Percentiles rank a stretch among this genome's conserved stretches.
These are phyloP conservation scores for Hybognathus amarus DNA, from an alignment of 2,797 vertebrate genomes.

Conservation along the genomic window DNA sequence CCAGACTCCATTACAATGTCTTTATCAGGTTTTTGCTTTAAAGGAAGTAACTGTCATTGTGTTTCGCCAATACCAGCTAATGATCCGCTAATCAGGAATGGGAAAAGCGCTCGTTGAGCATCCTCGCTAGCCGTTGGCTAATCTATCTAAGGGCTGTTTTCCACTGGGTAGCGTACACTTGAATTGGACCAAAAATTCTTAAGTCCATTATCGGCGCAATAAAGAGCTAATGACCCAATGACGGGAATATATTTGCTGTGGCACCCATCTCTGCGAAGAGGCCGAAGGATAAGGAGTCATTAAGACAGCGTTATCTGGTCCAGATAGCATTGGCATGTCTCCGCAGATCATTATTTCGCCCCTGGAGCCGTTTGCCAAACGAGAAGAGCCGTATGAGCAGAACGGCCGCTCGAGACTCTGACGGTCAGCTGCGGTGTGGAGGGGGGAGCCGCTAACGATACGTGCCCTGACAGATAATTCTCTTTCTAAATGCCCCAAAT, in stretches of 20 bases:
- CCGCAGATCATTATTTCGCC: slow-evolving; percentile 82
- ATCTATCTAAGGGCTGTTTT: slow-evolving; percentile 61
- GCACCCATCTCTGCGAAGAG: slow-evolving; percentile 72
- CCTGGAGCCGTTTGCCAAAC: slow-evolving; percentile 78
- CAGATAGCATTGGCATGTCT: slow-evolving; percentile 81
- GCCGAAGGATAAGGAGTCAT: slow-evolving; percentile 80
- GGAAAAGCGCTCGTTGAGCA: slow-evolving; percentile 37
- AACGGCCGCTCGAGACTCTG: slow-evolving; percentile 63
- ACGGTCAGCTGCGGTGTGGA: slow-evolving; percentile 67
- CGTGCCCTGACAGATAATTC: slow-evolving; percentile 73
- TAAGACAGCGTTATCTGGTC: slow-evolving; percentile 78
- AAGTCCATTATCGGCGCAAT: slow-evolving; percentile 72
- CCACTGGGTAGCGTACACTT: slow-evolving; percentile 48
- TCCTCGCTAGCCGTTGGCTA: slow-evolving; percentile 56
- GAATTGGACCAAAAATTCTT: slow-evolving; percentile 67
- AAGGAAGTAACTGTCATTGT: slow-evolving; percentile 51
- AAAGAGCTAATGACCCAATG: slow-evolving; percentile 79
- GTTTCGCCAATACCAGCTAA: slow-evolving; percentile 56
- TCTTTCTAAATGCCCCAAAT: slow-evolving; percentile 76
- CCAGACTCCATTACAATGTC: slow-evolving; percentile 13
- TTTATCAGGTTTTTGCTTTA: slow-evolving; percentile 46
- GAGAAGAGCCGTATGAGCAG: slow-evolving; percentile 62
- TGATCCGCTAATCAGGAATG: slow-evolving; percentile 53
- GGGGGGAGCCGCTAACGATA: slow-evolving; percentile 74
- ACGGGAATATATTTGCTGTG: slow-evolving; percentile 72